Percentiles rank a stretch among this genome's conserved stretches.
Evolutionary conservation across 1,140 invertebrate genomes (phyloP).

Genomic region (Apis florea): DNA sequence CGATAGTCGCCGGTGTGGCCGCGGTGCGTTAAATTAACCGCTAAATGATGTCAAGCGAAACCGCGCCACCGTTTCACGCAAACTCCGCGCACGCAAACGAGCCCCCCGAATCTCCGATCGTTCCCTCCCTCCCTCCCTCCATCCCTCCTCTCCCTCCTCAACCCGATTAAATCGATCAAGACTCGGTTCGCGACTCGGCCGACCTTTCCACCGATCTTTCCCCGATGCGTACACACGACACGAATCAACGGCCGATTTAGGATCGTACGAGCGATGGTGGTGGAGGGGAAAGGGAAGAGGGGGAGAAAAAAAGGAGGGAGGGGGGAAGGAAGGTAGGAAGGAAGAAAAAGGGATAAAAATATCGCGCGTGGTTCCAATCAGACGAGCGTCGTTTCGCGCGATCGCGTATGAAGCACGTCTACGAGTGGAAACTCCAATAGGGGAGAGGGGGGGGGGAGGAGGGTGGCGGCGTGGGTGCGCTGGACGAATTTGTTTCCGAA

Average conservation of each 20-base stretch:
- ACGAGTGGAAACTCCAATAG: neutral
- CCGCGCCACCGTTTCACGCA: slow-evolving; percentile 25
- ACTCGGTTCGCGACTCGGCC: too few species aligned
- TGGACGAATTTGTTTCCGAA: slow-evolving; percentile 68
- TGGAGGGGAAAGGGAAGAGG: too few species aligned
- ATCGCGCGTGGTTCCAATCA: slow-evolving; percentile 22
- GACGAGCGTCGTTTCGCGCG: slow-evolving; percentile 41
- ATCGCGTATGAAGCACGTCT: slow-evolving; percentile 27
- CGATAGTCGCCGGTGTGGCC: slow-evolving; percentile 27
- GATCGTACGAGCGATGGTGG: neutral
- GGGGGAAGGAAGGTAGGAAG: too few species aligned
- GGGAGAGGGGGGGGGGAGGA: neutral
- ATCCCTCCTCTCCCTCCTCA: too few species aligned
- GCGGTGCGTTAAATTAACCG: slow-evolving; percentile 42
- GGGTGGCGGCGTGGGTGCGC: neutral
- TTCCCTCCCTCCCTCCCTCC: neutral
- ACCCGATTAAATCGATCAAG: slow-evolving; percentile 4
- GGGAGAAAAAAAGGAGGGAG: too few species aligned
- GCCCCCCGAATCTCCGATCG: neutral
- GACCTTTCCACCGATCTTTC: too few species aligned
- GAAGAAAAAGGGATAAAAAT: neutral
- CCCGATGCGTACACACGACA: too few species aligned
- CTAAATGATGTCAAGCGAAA: slow-evolving; percentile 39
- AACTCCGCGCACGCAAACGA: slow-evolving; percentile 14
- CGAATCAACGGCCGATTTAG: neutral